Evolutionary conservation across 2,888 invertebrate genomes (phyloP).

Genomic region (Amphipyra berbera): DNA sequence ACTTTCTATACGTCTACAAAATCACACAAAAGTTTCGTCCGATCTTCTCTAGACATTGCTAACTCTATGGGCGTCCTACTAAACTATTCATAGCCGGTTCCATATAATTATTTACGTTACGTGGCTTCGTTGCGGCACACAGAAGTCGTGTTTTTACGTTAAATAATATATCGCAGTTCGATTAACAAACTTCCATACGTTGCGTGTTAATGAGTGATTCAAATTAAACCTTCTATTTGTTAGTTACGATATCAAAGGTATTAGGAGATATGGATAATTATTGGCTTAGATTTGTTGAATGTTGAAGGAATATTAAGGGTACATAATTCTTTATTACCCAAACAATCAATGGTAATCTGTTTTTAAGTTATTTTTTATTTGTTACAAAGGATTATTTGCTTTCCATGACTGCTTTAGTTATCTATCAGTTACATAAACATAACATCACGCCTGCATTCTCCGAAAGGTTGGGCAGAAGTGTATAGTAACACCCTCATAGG

Average conservation of each 20-base stretch:
- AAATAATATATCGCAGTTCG: constrained; percentile 76
- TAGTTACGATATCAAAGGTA: constrained; percentile 57
- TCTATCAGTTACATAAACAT: too few species aligned
- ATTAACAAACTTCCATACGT: constrained; percentile 73
- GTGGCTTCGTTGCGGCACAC: constrained; percentile 56
- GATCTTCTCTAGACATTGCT: constrained; percentile 14
- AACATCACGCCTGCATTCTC: too few species aligned
- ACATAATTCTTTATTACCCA: constrained; percentile 7
- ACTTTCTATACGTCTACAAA: constrained; percentile 3
- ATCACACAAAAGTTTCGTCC: too few species aligned
- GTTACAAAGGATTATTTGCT: not conserved
- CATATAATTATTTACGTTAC: constrained; percentile 81
- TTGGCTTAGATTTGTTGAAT: constrained; percentile 27
- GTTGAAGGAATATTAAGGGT: not conserved
- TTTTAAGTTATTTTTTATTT: not conserved
- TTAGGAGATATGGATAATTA: constrained; percentile 42
- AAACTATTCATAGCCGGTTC: constrained; percentile 74
- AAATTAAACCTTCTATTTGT: constrained; percentile 62
- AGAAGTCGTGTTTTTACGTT: constrained; percentile 69
- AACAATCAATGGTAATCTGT: not conserved
- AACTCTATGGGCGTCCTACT: constrained; percentile 58
- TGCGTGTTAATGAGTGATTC: constrained; percentile 59
- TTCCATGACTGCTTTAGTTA: too few species aligned
- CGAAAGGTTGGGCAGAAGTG: too few species aligned
- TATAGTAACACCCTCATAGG: too few species aligned